Conservation (phyloP, 2,797 vertebrate species). For the Smutsia temminckii region DNA sequence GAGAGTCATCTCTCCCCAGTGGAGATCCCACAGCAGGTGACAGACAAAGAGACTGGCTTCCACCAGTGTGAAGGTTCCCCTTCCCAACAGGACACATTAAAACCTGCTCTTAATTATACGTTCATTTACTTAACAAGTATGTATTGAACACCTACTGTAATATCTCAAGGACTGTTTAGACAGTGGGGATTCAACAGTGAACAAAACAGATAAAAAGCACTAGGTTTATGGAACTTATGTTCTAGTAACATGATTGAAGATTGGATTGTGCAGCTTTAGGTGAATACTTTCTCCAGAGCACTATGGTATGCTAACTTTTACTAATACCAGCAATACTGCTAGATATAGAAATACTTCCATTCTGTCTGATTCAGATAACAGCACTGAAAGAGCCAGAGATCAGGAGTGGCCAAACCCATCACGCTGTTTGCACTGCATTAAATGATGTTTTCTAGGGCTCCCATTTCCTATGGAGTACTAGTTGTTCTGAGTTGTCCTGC, state of each 20-base stretch:
- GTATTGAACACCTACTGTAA: not conserved
- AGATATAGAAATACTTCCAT: not conserved
- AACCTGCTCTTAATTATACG: not conserved
- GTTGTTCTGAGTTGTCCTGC: not conserved
- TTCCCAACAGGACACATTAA: not conserved
- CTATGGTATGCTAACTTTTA: not conserved
- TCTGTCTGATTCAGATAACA: not conserved
- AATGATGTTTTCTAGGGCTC: not conserved
- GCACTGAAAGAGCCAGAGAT: not conserved
- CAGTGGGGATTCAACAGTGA: not conserved
- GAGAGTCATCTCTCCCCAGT: not conserved
- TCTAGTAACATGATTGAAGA: not conserved
- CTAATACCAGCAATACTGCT: not conserved
- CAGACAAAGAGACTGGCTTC: not conserved
- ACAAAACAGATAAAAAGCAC: not conserved
- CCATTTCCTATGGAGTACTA: not conserved
- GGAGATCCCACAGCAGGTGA: not conserved
- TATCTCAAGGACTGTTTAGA: not conserved
- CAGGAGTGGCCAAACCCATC: not conserved
- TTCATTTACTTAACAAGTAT: not conserved
- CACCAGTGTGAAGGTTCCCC: not conserved
- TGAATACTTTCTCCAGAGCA: not conserved
- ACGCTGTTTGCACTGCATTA: not conserved
- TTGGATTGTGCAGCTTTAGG: not conserved
- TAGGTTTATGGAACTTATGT: not conserved